Percentiles rank a stretch among this genome's conserved stretches.
Conservation (phyloP, 2,888 invertebrate genomes). For the Noctua janthe region DNA sequence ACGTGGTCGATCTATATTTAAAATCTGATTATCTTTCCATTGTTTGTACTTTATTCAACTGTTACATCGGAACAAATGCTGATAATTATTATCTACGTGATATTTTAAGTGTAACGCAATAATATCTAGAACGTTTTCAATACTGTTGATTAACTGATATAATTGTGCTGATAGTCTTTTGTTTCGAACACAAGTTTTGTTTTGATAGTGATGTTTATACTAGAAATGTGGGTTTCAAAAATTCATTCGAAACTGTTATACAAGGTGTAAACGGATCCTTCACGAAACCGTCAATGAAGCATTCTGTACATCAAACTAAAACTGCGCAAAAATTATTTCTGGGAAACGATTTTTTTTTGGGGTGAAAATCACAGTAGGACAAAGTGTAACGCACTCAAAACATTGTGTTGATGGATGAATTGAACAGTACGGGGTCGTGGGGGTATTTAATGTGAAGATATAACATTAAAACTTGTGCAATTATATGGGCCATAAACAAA, state of each 20-base stretch:
- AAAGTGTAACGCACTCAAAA: too few species aligned
- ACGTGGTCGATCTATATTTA: neutral
- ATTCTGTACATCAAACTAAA: too few species aligned
- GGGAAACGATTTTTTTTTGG: too few species aligned
- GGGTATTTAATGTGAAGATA: too few species aligned
- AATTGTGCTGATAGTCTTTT: slow-evolving; percentile 25
- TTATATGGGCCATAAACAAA: neutral
- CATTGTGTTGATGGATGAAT: too few species aligned
- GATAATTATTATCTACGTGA: slow-evolving; percentile 30
- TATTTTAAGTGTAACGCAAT: slow-evolving; percentile 36
- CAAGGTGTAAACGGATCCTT: too few species aligned
- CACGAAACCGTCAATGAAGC: too few species aligned
- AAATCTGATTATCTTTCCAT: neutral
- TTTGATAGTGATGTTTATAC: slow-evolving; percentile 14
- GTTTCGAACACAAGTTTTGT: slow-evolving; percentile 9
- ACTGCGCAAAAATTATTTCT: too few species aligned
- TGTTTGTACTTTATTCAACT: slow-evolving; percentile 28
- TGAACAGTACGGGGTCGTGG: too few species aligned
- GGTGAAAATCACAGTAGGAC: too few species aligned
- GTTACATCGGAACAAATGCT: slow-evolving; percentile 28
- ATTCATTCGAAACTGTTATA: neutral
- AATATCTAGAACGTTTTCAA: slow-evolving; percentile 42
- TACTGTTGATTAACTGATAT: slow-evolving; percentile 31
- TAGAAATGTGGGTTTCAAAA: neutral
- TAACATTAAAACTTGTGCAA: neutral